These are phyloP conservation scores for Papilio glaucus DNA, from an alignment of 1,140 invertebrate genomes.

Conservation along the genomic window DNA sequence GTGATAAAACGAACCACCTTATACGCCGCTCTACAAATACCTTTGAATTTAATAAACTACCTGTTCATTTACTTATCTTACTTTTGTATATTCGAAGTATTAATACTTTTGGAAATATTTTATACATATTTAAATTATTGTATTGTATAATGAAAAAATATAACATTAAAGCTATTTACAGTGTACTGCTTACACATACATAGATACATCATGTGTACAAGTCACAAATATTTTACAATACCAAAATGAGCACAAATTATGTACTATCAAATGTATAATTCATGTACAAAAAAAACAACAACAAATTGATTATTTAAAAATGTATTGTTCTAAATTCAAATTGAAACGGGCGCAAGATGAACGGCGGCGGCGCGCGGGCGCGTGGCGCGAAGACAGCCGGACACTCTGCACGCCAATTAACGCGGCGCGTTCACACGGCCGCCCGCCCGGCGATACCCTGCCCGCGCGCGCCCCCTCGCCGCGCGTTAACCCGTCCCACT, in stretches of 20 bases:
- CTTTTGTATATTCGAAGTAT: no score
- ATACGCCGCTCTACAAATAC: background rate
- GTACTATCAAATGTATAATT: background rate
- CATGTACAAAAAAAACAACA: constrained; percentile 44
- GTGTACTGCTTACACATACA: background rate
- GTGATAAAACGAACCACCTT: constrained; percentile 47
- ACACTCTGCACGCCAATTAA: constrained; percentile 75
- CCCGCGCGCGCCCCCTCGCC: constrained; percentile 47
- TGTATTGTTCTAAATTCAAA: constrained; percentile 63
- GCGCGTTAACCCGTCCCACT: constrained; percentile 48
- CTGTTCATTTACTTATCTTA: background rate
- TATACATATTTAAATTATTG: no score
- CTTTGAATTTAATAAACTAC: background rate
- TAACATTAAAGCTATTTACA: no score
- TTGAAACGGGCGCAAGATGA: constrained; percentile 58
- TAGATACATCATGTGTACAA: no score
- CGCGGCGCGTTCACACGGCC: constrained; percentile 72
- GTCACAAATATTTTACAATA: background rate
- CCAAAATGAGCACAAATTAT: background rate
- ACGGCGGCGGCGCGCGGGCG: constrained; percentile 55
- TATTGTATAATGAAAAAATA: no score
- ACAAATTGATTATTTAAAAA: constrained; percentile 56
- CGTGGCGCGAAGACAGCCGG: constrained; percentile 72
- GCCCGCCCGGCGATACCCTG: constrained; percentile 47
- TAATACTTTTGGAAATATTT: background rate